A percentile compares a stretch with the other conserved stretches of the same genome.
Evolutionary conservation across 2,888 invertebrate species (phyloP).

Genomic region (Osedax fenrisi): DNA sequence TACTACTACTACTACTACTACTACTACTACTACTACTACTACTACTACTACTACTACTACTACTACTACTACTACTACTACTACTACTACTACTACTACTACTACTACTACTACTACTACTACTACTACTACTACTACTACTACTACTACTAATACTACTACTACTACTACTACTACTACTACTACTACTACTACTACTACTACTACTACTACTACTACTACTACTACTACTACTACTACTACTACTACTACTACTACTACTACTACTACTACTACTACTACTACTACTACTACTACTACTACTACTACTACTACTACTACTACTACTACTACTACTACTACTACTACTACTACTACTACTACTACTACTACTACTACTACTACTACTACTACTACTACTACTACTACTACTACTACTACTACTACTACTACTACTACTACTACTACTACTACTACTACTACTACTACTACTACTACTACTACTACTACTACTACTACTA

Average conservation of each 20-base stretch:
- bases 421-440: background rate
- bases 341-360: constrained; percentile 29
- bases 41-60: constrained; percentile 27
- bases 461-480: constrained; percentile 36
- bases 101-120: constrained; percentile 32
- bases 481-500: background rate
- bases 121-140: constrained; percentile 29
- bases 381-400: constrained; percentile 12
- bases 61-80: constrained; percentile 20
- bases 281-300: constrained; percentile 22
- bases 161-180: constrained; percentile 26
- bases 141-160: constrained; percentile 20
- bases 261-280: constrained; percentile 25
- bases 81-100: constrained; percentile 26
- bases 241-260: constrained; percentile 27
- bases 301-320: constrained; percentile 24
- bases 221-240: constrained; percentile 32
- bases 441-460: constrained; percentile 35
- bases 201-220: constrained; percentile 24
- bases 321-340: constrained; percentile 32
- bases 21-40: constrained; percentile 31
- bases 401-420: constrained; percentile 16
- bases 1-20: constrained; percentile 37
- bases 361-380: constrained; percentile 20
- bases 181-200: constrained; percentile 22